Conservation (phyloP, 2,113 vertebrate species). For the Percina caprodes region DNA sequence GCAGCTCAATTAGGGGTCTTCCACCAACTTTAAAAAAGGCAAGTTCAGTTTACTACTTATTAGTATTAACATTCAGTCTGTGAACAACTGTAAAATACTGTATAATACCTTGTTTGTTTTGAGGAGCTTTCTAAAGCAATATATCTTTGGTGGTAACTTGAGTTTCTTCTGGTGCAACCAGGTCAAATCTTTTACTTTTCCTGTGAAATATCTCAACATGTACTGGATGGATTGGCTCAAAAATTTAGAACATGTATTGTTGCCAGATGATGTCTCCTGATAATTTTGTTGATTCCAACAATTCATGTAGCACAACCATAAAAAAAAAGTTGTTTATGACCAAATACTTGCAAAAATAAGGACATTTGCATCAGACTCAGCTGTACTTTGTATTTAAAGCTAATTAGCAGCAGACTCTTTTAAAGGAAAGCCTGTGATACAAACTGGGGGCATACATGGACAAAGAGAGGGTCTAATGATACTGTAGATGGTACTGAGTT, state of each 20-base stretch:
- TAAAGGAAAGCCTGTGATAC: background rate
- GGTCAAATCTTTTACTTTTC: background rate
- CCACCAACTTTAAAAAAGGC: background rate
- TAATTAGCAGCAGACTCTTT: background rate
- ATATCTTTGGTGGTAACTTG: too few relatives aligned
- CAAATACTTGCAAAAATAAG: background rate
- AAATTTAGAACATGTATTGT: background rate
- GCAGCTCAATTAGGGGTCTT: slow-evolving; percentile 1
- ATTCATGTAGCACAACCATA: background rate
- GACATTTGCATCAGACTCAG: background rate
- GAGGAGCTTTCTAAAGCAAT: background rate
- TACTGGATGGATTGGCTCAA: background rate
- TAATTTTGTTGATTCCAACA: background rate
- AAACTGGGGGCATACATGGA: background rate
- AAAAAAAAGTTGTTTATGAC: background rate
- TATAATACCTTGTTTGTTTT: background rate
- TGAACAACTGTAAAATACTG: background rate
- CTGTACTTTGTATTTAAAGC: background rate
- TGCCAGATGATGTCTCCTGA: background rate
- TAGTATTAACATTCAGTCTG: background rate
- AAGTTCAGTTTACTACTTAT: background rate
- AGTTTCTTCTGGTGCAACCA: background rate
- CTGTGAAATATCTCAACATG: background rate
- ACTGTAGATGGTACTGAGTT: background rate
- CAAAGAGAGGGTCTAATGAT: background rate